Percentiles rank a stretch among this genome's conserved stretches.
phyloP scores from a whole-genome alignment of 2,797 vertebrate species.

The Sphenodon punctatus region DNA sequence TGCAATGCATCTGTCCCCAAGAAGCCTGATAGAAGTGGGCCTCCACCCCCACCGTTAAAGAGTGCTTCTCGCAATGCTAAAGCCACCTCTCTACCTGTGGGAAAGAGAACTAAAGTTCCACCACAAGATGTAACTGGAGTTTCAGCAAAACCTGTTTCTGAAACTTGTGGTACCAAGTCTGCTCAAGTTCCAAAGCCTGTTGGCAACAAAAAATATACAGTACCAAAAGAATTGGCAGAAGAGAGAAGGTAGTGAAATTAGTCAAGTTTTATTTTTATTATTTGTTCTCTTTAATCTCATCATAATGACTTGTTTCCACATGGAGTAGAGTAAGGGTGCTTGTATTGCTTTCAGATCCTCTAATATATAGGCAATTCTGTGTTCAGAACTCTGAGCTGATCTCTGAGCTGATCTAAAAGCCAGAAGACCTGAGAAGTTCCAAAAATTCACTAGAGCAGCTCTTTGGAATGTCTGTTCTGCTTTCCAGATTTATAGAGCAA shows the following conservation, averaged over 20 bases:
- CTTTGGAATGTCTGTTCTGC: background rate
- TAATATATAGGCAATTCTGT: background rate
- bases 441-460: background rate
- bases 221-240: conserved; percentile 73
- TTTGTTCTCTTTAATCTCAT: background rate
- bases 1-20: conserved; percentile 13
- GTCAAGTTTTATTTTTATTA: background rate
- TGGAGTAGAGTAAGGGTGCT: background rate
- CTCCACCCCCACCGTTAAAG: conserved; percentile 6
- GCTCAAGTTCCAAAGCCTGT: conserved; percentile 43
- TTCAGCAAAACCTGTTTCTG: background rate
- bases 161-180: background rate
- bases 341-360: background rate
- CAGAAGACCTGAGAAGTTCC: background rate
- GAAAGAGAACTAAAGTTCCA: conserved; percentile 24
- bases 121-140: background rate
- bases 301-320: background rate
- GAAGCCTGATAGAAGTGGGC: background rate
- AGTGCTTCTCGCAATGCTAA: background rate
- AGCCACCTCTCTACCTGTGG: background rate
- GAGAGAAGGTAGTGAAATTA: conserved; percentile 80
- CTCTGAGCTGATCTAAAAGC: background rate
- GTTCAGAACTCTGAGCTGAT: background rate
- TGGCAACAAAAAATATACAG: conserved; percentile 31
- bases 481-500: no score